Base-by-base conservation (phyloP, 2,888 invertebrate species). In the Ptilodon capucinus region DNA sequence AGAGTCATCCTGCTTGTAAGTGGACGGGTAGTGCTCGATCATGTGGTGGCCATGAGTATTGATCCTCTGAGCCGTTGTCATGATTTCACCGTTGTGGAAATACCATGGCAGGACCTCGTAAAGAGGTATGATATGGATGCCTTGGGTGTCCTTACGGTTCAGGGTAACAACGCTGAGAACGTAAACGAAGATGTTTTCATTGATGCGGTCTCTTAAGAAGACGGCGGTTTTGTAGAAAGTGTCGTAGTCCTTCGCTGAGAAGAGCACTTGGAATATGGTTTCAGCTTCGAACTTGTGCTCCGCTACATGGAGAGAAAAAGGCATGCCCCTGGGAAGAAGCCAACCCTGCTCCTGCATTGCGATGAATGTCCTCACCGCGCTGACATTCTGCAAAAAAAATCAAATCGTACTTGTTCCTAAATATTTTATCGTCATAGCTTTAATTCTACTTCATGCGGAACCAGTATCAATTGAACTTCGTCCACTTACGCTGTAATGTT, bases 81-180 rank as follows among this genome's bases (percentile, higher is more conserved):
- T 93, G 51, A 95, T 91, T 70, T 95, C 93, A 46, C 92, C 88
- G 71, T 94, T 94, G 76, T 94, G 92, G 91, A 95, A 95, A 81
- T 92, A 92, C 60, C 94, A 92, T 0, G 96, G 96, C 76, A 93
- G 92, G 54, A 95, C 88, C 81, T 96, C 96, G 70, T 95, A 95
- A 45, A 94, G 88, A 41, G 95, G 93, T 13, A 96, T 95, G 8
- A 95, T 80, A 34, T 93, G 84, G 44, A 95, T 80, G 19, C 93
- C 94, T 65, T 93, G 91, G 47, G 93, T 93, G 55, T 95, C 95
- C 6, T 81, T 80, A 25, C 94, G 93, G 62, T 94, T 94, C 30
- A 94, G 77, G 11, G 95, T 86, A 11, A 94, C 94, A 17, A 92
- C 83, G 49, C 92, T 92, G 44, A 94, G 77, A 4, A 94, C 92